Evolutionary conservation across 2,113 vertebrate genomes (phyloP).

Genomic region (Coracopsis vasa): DNA sequence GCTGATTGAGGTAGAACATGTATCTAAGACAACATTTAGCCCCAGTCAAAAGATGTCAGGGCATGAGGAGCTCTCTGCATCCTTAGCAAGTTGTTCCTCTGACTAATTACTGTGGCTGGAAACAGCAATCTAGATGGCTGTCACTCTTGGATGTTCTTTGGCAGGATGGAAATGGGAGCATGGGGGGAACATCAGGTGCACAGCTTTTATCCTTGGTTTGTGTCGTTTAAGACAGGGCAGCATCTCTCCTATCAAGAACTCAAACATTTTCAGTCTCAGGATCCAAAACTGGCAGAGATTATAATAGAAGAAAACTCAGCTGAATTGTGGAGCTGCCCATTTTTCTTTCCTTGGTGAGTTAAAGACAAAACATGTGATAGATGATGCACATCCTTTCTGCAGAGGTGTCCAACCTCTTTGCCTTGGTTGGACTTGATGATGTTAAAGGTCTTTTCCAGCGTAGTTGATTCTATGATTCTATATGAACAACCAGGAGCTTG

Average conservation of each 20-base stretch:
- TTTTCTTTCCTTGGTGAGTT: conserved; percentile 75
- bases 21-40: neutral
- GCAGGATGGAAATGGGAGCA: neutral
- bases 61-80: neutral
- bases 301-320: conserved; percentile 64
- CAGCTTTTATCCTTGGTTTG: neutral
- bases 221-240: conserved; percentile 64
- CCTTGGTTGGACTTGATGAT: neutral
- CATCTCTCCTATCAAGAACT: conserved; percentile 65
- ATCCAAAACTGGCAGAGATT: conserved; percentile 67
- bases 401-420: neutral
- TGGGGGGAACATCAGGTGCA: neutral
- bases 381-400: neutral
- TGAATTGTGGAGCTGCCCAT: conserved; percentile 72
- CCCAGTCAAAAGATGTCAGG: neutral
- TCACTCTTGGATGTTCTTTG: neutral
- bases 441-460: neutral
- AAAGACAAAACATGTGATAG: neutral
- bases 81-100: neutral
- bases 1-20: neutral
- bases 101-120: neutral
- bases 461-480: neutral
- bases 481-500: neutral
- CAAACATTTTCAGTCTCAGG: conserved; percentile 69
- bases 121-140: neutral